Evolutionary conservation across 2,797 vertebrate species (phyloP).

Genomic region (Melanotaenia nigrans): DNA sequence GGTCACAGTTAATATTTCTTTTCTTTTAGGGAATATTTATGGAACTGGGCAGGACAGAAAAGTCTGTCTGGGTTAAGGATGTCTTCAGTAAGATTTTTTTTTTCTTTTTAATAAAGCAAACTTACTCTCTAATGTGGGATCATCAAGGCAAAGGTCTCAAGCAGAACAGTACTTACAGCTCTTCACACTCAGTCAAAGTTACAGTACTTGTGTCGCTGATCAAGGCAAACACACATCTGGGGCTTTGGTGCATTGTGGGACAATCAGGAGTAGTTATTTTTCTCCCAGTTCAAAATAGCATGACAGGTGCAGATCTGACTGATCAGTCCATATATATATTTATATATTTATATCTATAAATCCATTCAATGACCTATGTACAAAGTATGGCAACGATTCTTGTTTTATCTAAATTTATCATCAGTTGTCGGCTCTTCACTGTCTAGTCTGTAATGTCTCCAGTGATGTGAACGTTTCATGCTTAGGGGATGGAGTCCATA

Average conservation of each 20-base stretch:
- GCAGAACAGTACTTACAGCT: constrained; percentile 25
- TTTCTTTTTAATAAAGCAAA: not conserved
- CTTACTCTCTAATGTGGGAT: not conserved
- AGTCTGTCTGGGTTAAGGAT: not conserved
- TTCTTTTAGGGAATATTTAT: not conserved
- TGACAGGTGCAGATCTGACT: constrained; percentile 38
- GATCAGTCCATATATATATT: constrained; percentile 64
- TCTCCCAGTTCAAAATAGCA: constrained; percentile 51
- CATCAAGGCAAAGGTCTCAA: constrained; percentile 25
- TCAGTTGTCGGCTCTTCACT: constrained; percentile 60
- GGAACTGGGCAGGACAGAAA: not conserved
- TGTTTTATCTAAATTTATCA: constrained; percentile 60
- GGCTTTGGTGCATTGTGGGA: constrained; percentile 77
- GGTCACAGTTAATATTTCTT: not conserved
- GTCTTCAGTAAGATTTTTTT: constrained; percentile 6
- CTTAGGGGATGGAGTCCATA: constrained; percentile 50
- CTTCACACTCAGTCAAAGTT: constrained; percentile 51
- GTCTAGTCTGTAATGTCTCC: constrained; percentile 56
- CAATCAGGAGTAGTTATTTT: constrained; percentile 51
- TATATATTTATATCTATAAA: constrained; percentile 71
- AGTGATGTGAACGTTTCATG: constrained; percentile 68
- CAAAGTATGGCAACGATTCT: constrained; percentile 73
- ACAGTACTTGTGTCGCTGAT: constrained; percentile 56
- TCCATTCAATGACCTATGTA: constrained; percentile 75
- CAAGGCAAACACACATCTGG: constrained; percentile 58